These are phyloP conservation scores for Leucophenga montana DNA, from an alignment of 2,888 invertebrate species.

Conservation along the genomic window DNA sequence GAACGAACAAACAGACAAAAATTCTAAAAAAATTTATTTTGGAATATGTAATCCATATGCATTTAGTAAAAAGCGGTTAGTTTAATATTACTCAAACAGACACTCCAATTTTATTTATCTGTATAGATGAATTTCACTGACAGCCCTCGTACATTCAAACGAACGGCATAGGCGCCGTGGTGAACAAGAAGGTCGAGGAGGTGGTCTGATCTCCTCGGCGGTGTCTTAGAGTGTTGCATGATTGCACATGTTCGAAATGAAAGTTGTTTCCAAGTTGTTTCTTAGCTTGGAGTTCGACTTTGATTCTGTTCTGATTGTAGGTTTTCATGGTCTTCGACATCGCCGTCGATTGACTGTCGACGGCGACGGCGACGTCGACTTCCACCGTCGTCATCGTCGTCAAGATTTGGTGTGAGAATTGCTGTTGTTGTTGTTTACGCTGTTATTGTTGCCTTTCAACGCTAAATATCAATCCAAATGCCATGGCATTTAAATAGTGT, in stretches of 20 bases:
- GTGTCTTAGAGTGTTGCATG: slow-evolving; percentile 13
- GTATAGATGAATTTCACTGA: no score
- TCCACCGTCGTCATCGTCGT: background rate
- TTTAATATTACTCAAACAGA: no score
- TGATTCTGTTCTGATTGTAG: slow-evolving; percentile 40
- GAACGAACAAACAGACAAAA: no score
- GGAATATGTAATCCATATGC: no score
- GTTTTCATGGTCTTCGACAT: slow-evolving; percentile 47
- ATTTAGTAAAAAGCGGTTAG: no score
- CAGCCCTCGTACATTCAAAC: no score
- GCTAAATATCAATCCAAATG: slow-evolving; percentile 55
- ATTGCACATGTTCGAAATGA: slow-evolving; percentile 55
- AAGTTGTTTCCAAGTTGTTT: slow-evolving; percentile 64
- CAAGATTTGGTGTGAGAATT: slow-evolving; percentile 20
- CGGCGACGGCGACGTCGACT: no score
- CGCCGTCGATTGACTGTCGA: slow-evolving; percentile 52
- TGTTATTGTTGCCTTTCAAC: slow-evolving; percentile 45
- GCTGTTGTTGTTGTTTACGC: slow-evolving; percentile 10
- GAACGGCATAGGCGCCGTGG: background rate
- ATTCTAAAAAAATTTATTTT: no score
- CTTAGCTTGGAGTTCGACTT: slow-evolving; percentile 49
- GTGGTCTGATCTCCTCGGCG: slow-evolving; percentile 1
- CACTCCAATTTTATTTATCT: slow-evolving; percentile 18
- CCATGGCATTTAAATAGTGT: slow-evolving; percentile 57
- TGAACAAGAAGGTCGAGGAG: slow-evolving; percentile 2